Percentiles rank a stretch among this genome's conserved stretches.
Conservation (phyloP, 2,888 invertebrate genomes). For the Dasypolia templi region DNA sequence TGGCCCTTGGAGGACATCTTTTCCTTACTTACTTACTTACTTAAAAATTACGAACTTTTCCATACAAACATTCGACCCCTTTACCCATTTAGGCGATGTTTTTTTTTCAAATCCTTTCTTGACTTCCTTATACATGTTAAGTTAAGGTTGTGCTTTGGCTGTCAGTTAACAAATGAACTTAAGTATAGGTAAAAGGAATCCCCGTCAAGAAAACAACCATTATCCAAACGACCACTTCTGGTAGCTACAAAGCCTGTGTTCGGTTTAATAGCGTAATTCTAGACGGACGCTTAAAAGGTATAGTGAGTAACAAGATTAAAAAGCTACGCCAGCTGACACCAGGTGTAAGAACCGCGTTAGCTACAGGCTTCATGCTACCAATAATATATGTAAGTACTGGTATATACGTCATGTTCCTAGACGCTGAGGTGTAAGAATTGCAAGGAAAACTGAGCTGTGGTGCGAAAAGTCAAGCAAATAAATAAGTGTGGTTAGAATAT, state of each 20-base stretch:
- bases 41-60: not conserved
- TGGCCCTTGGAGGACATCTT: no score
- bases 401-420: constrained; percentile 35
- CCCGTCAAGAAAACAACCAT: not conserved
- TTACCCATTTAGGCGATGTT: no score
- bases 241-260: constrained; percentile 69
- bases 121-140: not conserved
- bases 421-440: not conserved
- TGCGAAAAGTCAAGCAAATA: not conserved
- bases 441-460: not conserved
- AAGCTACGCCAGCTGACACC: constrained; percentile 86
- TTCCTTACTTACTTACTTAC: no score
- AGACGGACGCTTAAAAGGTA: constrained; percentile 86
- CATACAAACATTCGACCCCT: not conserved
- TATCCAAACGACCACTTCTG: constrained; percentile 36
- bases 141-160: not conserved
- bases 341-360: constrained; percentile 87
- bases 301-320: constrained; percentile 89
- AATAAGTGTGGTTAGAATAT: not conserved
- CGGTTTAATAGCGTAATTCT: constrained; percentile 86
- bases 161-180: not conserved
- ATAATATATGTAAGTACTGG: constrained; percentile 44
- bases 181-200: not conserved
- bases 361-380: constrained; percentile 66
- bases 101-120: not conserved